These are phyloP conservation scores for Apaloderma vittatum DNA, from an alignment of 2,113 vertebrate genomes.

Conservation along the genomic window DNA sequence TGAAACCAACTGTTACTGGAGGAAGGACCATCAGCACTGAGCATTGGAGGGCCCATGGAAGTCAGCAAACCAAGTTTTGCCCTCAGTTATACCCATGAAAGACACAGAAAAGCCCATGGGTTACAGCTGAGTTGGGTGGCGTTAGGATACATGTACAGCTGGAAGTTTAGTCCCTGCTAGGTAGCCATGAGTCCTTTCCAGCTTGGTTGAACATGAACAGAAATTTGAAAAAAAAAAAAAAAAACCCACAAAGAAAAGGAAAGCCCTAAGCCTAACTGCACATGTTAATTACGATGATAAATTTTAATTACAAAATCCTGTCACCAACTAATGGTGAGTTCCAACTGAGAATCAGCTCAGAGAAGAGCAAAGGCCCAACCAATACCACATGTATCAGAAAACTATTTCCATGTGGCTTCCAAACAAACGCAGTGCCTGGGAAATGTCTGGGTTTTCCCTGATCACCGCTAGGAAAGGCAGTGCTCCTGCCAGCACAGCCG, in stretches of 20 bases:
- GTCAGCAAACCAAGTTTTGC: background rate
- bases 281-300: background rate
- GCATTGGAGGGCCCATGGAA: background rate
- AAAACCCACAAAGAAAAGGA: background rate
- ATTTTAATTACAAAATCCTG: background rate
- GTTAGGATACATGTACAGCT: background rate
- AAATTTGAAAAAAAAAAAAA: background rate
- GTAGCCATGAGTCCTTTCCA: background rate
- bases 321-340: background rate
- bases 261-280: background rate
- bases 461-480: background rate
- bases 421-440: background rate
- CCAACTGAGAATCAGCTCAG: background rate
- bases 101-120: background rate
- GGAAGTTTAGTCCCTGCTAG: background rate
- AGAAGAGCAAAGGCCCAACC: background rate
- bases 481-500: background rate
- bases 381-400: fast-evolving
- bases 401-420: background rate
- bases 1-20: background rate
- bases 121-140: background rate
- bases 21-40: background rate
- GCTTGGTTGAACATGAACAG: background rate
- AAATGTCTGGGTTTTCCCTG: background rate
- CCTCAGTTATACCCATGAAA: background rate